Evolutionary conservation across 2,888 invertebrate species (phyloP), one percentile per base, ranked within the genome.

Genomic region (Oligia fasciuncula): DNA sequence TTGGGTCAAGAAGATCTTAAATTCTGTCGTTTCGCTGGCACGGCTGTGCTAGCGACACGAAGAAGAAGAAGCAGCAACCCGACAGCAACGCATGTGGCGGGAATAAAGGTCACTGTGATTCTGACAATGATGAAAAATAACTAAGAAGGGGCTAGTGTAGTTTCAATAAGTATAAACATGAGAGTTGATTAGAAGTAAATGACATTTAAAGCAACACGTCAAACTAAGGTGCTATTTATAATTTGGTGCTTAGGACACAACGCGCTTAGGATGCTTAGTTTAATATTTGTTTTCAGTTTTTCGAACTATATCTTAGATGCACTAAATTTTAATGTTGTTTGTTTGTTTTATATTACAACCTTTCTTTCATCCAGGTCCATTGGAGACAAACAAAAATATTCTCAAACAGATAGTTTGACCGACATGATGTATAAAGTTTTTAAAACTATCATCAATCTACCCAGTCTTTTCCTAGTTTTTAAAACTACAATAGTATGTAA

Each of bases 401-500:
- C 2, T 14, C n/a, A 14, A 60, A 62, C 13, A 35, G 11, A 43
- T n/a, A 66, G n/a, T 66, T 70, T 49, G 29, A 49, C 29, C 9
- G 19, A 62, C n/a, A 54, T 2, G 67, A 62, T 68, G 17, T 54
- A 40, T 35, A 11, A 46, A 83, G 54, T 75, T 84, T 86, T 67
- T 19, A 51, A 77, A 83, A 69, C 57, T 57, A 13, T 35, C 29
- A 65, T 46, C 46, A 46, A 62, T 29, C 29, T 29, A 13, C 6
- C 6, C 6, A 62, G 29, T n/a, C n/a, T 62, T 62, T 17, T 29
- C 29, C 14, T 29, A 83, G 65, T 86, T 83, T 86, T 67, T 9
- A 51, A 84, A 79, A 73, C 71, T 60, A 13, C 57, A 54, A 72
- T 84, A 35, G 57, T 77, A 35, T 85, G 66, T 80, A 46, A 74